These are phyloP conservation scores for Silurus asotus DNA, from an alignment of 2,113 vertebrate genomes.

Conservation along the genomic window DNA sequence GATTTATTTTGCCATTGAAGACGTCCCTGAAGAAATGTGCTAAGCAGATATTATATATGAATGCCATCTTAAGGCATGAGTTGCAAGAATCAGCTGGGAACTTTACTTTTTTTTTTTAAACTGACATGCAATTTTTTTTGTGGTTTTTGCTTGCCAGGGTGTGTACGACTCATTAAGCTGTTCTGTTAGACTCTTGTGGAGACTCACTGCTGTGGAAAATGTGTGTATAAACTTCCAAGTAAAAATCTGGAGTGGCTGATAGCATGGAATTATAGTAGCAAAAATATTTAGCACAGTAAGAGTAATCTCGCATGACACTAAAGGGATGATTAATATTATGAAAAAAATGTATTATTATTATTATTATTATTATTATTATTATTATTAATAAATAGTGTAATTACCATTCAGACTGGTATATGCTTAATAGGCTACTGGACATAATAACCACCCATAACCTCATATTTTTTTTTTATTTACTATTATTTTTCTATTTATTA, in stretches of 20 bases:
- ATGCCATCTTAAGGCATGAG: background rate
- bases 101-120: background rate
- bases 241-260: background rate
- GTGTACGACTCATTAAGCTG: background rate
- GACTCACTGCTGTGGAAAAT: conserved; percentile 27
- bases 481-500: background rate
- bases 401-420: background rate
- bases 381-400: background rate
- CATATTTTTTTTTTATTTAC: background rate
- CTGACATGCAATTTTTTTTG: background rate
- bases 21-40: background rate
- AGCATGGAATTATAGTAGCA: background rate
- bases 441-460: background rate
- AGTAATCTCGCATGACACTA: background rate
- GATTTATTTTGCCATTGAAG: background rate
- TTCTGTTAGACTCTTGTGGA: background rate
- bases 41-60: background rate
- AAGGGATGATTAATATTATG: background rate
- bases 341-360: background rate
- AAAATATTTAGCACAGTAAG: background rate
- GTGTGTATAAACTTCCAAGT: background rate
- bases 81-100: background rate
- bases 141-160: background rate
- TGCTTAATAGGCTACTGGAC: background rate
- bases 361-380: background rate